Percentiles rank a stretch among this genome's conserved stretches.
phyloP scores from a whole-genome alignment of 2,888 invertebrate genomes.

The Zaprionus bogoriensis region DNA sequence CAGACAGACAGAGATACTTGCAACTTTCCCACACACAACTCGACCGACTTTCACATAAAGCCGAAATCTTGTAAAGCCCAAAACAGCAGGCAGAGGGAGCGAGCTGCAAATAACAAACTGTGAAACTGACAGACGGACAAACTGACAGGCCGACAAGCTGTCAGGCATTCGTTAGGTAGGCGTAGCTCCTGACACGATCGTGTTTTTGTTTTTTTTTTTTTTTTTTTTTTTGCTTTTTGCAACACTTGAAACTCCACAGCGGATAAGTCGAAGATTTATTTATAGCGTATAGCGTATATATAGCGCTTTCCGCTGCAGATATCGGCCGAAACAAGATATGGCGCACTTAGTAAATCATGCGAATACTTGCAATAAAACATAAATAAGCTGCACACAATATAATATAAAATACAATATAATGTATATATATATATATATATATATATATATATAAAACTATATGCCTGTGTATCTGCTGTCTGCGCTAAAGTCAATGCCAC shows the following conservation, averaged over 20 bases:
- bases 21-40: conserved; percentile 29
- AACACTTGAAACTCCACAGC: neutral
- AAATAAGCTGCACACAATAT: neutral
- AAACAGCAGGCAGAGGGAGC: conserved; percentile 4
- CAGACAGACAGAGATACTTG: neutral
- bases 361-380: too few species aligned
- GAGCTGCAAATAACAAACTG: neutral
- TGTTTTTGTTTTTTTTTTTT: neutral
- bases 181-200: neutral
- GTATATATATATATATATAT: neutral
- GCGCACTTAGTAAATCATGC: too few species aligned
- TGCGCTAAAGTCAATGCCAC: neutral
- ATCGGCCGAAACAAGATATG: neutral
- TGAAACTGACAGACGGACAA: conserved; percentile 1
- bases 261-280: neutral
- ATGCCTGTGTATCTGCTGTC: neutral
- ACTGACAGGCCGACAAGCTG: conserved; percentile 18
- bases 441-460: neutral
- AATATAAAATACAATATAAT: neutral
- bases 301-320: conserved; percentile 10
- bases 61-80: conserved; percentile 22
- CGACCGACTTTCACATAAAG: conserved; percentile 18
- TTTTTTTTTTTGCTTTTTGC: neutral
- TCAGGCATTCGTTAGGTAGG: conserved; percentile 4
- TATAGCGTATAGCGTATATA: neutral